phyloP scores from a whole-genome alignment of 1,140 invertebrate species.

The Drosophila erecta region DNA sequence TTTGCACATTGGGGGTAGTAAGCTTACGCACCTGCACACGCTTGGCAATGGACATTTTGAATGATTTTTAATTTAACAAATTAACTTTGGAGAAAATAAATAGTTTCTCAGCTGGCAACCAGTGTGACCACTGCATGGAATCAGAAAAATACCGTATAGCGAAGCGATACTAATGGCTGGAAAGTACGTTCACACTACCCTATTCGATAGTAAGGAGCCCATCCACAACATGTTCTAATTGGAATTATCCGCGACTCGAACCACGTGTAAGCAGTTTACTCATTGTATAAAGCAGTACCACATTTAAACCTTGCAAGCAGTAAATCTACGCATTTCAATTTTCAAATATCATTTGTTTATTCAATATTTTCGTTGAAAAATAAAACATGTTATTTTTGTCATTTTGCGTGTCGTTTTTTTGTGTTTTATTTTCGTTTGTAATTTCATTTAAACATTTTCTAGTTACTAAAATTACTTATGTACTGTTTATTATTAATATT shows the following conservation, averaged over 20 bases:
- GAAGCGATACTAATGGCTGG: neutral
- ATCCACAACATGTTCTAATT: neutral
- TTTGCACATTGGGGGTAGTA: neutral
- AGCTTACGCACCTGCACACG: slow-evolving; percentile 79
- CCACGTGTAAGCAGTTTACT: neutral
- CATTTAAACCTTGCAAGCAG: neutral
- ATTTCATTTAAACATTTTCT: slow-evolving; percentile 84
- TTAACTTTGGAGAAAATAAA: slow-evolving; percentile 17
- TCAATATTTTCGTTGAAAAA: neutral
- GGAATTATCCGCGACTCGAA: neutral
- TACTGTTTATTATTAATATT: slow-evolving; percentile 81
- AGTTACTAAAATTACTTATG: slow-evolving; percentile 85
- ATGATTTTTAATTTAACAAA: slow-evolving; percentile 41
- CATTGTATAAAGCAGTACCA: neutral
- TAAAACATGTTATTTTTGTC: slow-evolving; percentile 7
- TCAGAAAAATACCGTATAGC: neutral
- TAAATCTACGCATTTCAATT: neutral
- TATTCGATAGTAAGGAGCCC: neutral
- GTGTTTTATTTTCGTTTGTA: slow-evolving; percentile 81
- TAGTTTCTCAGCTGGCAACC: neutral
- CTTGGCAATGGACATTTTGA: slow-evolving; percentile 82
- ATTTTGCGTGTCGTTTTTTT: slow-evolving; percentile 34
- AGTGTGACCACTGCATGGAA: neutral
- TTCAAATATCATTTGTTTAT: neutral
- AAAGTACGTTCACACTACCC: no score